phyloP scores from a whole-genome alignment of 2,888 invertebrate species.

The Pediacus dermestoides region DNA sequence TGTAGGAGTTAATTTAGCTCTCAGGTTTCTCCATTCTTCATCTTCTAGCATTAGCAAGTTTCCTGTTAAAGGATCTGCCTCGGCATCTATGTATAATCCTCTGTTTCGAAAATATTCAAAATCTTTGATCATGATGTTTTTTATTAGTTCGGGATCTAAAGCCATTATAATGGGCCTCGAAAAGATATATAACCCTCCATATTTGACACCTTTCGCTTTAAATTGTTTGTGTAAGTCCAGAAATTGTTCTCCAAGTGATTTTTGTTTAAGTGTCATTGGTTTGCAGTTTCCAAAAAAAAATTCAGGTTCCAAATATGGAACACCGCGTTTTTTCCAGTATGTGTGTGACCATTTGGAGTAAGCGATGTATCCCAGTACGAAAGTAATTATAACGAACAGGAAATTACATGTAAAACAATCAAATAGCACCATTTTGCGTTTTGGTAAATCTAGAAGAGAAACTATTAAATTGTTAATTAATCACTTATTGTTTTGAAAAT shows the following conservation, averaged over 20 bases:
- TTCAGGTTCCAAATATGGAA: constrained; percentile 1
- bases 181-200: neutral
- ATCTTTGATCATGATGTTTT: constrained; percentile 35
- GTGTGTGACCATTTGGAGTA: too few relatives aligned
- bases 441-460: too few relatives aligned
- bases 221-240: neutral
- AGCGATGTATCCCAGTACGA: too few relatives aligned
- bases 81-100: constrained; percentile 27
- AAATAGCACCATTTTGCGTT: too few relatives aligned
- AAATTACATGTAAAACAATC: too few relatives aligned
- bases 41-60: constrained; percentile 35
- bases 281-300: neutral
- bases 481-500: too few relatives aligned
- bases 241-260: neutral
- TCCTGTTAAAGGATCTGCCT: constrained; percentile 30
- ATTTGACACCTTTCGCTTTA: neutral
- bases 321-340: neutral
- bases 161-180: constrained; percentile 31
- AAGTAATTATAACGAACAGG: too few relatives aligned
- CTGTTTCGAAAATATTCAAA: constrained; percentile 35
- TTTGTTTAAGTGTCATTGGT: neutral
- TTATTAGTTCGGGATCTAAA: constrained; percentile 33
- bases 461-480: too few relatives aligned
- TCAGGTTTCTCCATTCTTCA: constrained; percentile 37
- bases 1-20: constrained; percentile 47